These are phyloP conservation scores for Leptinotarsa texana DNA, from an alignment of 1,140 invertebrate genomes.

Conservation along the genomic window DNA sequence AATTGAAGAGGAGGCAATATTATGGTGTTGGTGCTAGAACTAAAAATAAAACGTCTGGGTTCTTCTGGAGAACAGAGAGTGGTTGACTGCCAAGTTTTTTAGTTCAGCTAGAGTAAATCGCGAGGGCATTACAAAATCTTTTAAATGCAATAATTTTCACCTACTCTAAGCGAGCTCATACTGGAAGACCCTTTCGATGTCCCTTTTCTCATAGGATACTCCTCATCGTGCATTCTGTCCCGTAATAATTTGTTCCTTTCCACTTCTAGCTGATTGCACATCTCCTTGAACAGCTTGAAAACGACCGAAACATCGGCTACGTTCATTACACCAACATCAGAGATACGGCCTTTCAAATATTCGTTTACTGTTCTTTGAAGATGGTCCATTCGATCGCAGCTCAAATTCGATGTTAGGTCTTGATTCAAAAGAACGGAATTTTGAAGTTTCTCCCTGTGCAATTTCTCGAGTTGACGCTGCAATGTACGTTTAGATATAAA, in stretches of 20 bases:
- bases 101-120: too few species aligned
- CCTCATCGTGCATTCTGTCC: conserved; percentile 22
- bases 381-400: conserved; percentile 36
- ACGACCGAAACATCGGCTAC: conserved; percentile 38
- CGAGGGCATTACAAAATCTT: too few species aligned
- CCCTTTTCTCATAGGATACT: conserved; percentile 18
- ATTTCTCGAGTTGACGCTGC: conserved; percentile 32
- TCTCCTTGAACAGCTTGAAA: conserved; percentile 40
- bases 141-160: background rate
- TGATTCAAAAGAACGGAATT: conserved; percentile 43
- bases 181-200: conserved; percentile 23
- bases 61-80: too few species aligned
- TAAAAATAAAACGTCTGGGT: too few species aligned
- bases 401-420: conserved; percentile 39
- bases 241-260: conserved; percentile 29
- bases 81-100: too few species aligned
- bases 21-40: too few species aligned
- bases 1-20: too few species aligned
- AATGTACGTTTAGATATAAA: conserved; percentile 14
- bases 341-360: conserved; percentile 37
- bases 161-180: conserved; percentile 11
- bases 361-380: conserved; percentile 37
- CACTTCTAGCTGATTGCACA: conserved; percentile 35
- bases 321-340: conserved; percentile 42
- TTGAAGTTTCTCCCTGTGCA: conserved; percentile 39